Conservation (phyloP, 2,797 vertebrate species). For the Rhadinocentrus ornatus region DNA sequence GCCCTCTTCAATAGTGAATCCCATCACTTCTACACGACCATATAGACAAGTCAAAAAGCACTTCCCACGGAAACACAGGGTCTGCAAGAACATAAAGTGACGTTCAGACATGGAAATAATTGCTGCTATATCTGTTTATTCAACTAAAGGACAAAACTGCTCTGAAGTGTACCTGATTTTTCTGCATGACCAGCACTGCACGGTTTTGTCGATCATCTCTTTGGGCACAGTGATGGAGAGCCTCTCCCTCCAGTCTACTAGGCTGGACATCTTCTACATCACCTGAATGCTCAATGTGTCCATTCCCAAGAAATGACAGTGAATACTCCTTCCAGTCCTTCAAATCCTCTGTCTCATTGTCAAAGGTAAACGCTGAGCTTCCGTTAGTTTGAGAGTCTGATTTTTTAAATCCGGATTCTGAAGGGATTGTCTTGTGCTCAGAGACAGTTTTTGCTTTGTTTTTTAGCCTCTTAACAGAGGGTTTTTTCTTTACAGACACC, state of each 20-base stretch:
- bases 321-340: slow-evolving; percentile 79
- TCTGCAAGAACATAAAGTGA: slow-evolving; percentile 69
- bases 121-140: neutral
- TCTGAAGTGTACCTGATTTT: slow-evolving; percentile 75
- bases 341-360: slow-evolving; percentile 60
- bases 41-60: slow-evolving; percentile 91
- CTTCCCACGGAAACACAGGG: slow-evolving; percentile 89
- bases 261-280: neutral
- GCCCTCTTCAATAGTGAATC: slow-evolving; percentile 87
- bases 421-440: slow-evolving; percentile 30
- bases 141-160: neutral
- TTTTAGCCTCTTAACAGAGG: slow-evolving; percentile 77
- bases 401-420: slow-evolving; percentile 36
- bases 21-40: slow-evolving; percentile 90
- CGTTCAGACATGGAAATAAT: neutral
- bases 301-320: slow-evolving; percentile 58
- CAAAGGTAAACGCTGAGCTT: slow-evolving; percentile 36
- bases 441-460: slow-evolving; percentile 61
- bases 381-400: slow-evolving; percentile 72
- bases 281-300: slow-evolving; percentile 21
- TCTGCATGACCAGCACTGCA: slow-evolving; percentile 81
- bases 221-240: slow-evolving; percentile 73
- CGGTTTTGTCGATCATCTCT: slow-evolving; percentile 72
- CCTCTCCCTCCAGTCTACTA: slow-evolving; percentile 60
- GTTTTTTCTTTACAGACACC: slow-evolving; percentile 65